phyloP scores from a whole-genome alignment of 2,797 vertebrate species.

The Uromys caudimaculatus region DNA sequence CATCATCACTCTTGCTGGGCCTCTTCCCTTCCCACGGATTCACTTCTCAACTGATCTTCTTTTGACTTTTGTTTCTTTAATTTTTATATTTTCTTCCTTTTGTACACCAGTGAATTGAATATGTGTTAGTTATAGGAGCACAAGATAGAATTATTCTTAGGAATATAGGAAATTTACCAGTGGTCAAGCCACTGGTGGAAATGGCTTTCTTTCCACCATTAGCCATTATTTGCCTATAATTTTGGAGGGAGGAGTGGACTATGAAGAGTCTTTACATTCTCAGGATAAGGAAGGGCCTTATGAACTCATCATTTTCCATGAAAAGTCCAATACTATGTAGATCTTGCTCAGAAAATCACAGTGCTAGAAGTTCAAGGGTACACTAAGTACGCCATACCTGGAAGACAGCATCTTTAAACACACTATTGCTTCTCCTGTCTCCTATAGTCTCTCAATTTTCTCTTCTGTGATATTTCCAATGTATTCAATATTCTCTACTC shows the following conservation, averaged over 20 bases:
- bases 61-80: neutral
- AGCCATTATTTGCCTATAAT: neutral
- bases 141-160: neutral
- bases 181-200: neutral
- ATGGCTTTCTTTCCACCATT: neutral
- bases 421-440: neutral
- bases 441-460: neutral
- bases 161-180: neutral
- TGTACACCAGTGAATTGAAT: neutral
- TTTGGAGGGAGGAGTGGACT: neutral
- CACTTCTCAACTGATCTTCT: neutral
- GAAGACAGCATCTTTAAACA: neutral
- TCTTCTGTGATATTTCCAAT: neutral
- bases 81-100: neutral
- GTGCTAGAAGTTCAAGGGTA: neutral
- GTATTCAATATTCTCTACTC: neutral
- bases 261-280: neutral
- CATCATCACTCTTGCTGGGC: too few relatives aligned
- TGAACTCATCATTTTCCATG: neutral
- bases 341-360: neutral
- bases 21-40: neutral
- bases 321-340: neutral
- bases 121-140: neutral
- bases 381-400: neutral
- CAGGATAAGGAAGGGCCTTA: rapidly evolving